Percentiles rank a stretch among this genome's conserved stretches.
Conservation (phyloP, 2,113 vertebrate genomes). For the Coturnix japonica region DNA sequence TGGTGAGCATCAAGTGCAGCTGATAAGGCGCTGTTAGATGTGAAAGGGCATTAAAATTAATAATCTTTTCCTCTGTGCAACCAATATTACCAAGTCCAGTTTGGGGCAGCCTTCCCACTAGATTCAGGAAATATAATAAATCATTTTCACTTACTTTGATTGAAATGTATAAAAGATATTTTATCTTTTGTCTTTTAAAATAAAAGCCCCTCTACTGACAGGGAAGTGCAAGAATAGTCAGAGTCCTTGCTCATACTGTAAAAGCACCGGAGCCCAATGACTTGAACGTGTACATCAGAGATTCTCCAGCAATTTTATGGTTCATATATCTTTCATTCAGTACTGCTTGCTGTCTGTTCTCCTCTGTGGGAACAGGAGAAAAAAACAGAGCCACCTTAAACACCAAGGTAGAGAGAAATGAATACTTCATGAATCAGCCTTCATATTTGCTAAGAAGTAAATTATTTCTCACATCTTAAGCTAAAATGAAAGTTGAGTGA, state of each 20-base stretch:
- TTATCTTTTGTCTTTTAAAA: not conserved
- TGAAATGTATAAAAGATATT: not conserved
- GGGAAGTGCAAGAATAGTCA: not conserved
- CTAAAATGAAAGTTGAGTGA: constrained; percentile 15
- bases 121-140: not conserved
- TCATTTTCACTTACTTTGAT: not conserved
- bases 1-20: not conserved
- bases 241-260: not conserved
- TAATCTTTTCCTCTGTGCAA: not conserved
- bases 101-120: not conserved
- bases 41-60: not conserved
- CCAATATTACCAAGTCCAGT: not conserved
- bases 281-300: not conserved
- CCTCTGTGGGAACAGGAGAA: not conserved
- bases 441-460: not conserved
- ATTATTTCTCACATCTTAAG: constrained; percentile 37
- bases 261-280: not conserved
- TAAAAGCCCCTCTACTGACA: not conserved
- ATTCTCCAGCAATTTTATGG: constrained; percentile 1
- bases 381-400: not conserved
- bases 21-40: not conserved
- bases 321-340: constrained; percentile 53
- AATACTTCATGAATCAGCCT: constrained; percentile 16
- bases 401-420: not conserved
- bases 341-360: not conserved